These are phyloP conservation scores for Ichneumoninae sp. DNA, from an alignment of 2,888 invertebrate species.

Conservation along the genomic window DNA sequence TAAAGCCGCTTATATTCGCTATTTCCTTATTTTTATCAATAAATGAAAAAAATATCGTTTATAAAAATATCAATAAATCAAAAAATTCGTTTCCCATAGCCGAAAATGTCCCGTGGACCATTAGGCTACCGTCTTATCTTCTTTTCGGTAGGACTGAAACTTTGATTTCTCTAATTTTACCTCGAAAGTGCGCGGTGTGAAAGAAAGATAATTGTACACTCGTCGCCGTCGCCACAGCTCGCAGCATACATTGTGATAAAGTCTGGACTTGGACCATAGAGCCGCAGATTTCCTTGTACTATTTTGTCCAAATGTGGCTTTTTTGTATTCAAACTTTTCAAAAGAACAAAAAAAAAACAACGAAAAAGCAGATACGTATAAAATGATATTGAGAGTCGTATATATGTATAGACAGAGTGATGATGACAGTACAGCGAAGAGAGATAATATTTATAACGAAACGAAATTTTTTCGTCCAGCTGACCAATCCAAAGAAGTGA, in stretches of 20 bases:
- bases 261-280: conserved; percentile 80
- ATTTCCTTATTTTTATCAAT: conserved; percentile 4
- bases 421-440: conserved; percentile 45
- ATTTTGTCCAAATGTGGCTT: conserved; percentile 47
- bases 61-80: background rate
- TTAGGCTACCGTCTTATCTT: conserved; percentile 77
- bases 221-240: conserved; percentile 75
- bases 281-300: conserved; percentile 64
- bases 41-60: too few species aligned
- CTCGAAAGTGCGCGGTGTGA: conserved; percentile 5
- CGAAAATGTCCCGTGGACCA: conserved; percentile 81
- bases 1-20: conserved; percentile 27
- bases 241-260: conserved; percentile 83
- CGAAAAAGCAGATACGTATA: conserved; percentile 41
- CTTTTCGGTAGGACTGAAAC: conserved; percentile 34
- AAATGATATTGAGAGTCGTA: conserved; percentile 43
- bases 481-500: conserved; percentile 84
- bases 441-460: conserved; percentile 69
- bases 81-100: conserved; percentile 78
- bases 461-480: conserved; percentile 78
- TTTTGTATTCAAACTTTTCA: conserved; percentile 56
- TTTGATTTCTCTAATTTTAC: conserved; percentile 1
- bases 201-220: conserved; percentile 22
- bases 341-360: conserved; percentile 38
- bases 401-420: conserved; percentile 32